Conservation (phyloP, 2,888 invertebrate species). For the Tetragnatha montana region DNA sequence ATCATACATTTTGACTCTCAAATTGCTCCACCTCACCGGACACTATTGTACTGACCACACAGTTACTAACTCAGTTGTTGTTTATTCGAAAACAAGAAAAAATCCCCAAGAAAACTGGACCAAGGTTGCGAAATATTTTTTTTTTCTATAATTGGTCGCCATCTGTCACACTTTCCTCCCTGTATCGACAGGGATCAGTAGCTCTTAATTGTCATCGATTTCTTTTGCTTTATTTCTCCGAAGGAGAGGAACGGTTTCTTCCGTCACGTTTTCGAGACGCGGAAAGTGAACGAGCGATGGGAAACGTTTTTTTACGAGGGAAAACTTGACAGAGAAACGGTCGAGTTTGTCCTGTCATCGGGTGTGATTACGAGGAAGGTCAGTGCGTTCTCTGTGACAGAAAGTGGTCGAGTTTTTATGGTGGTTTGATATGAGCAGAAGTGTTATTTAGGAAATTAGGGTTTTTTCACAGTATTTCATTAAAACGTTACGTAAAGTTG, state of each 20-base stretch:
- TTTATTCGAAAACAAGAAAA: background rate
- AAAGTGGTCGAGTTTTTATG: too few relatives aligned
- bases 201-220: slow-evolving; percentile 14
- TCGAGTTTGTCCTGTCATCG: too few relatives aligned
- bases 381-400: too few relatives aligned
- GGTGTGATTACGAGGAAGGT: too few relatives aligned
- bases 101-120: slow-evolving; percentile 31
- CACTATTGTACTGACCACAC: slow-evolving; percentile 5
- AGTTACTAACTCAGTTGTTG: background rate
- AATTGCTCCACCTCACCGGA: background rate
- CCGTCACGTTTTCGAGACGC: background rate
- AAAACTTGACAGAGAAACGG: too few relatives aligned
- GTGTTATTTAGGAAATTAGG: too few relatives aligned
- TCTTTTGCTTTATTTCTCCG: slow-evolving; percentile 4
- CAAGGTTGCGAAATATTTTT: slow-evolving; percentile 30
- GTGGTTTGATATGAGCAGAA: too few relatives aligned
- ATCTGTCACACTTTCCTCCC: slow-evolving; percentile 21
- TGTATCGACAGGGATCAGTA: slow-evolving; percentile 1
- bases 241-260: slow-evolving; percentile 4
- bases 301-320: too few relatives aligned
- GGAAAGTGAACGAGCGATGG: too few relatives aligned
- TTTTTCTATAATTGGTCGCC: slow-evolving; percentile 11
- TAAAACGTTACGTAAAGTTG: too few relatives aligned
- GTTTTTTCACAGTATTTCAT: too few relatives aligned
- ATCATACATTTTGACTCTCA: slow-evolving; percentile 26